Evolutionary conservation across 2,113 vertebrate species (phyloP).

Genomic region (Parus major): DNA sequence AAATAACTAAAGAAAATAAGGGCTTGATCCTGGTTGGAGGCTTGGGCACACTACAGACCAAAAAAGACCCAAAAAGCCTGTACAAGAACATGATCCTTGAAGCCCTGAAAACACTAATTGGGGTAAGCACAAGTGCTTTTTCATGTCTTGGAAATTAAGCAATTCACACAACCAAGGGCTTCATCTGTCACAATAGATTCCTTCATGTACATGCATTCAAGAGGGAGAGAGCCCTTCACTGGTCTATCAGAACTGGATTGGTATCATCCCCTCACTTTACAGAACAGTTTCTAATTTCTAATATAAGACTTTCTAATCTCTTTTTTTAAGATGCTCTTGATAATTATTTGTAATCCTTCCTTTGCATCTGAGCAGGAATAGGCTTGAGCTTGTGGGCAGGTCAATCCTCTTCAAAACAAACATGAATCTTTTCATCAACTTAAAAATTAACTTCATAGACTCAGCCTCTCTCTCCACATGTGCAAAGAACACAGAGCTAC

Average conservation of each 20-base stretch:
- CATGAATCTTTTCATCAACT: background rate
- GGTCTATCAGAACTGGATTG: too few species aligned
- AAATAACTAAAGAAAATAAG: slow-evolving; percentile 23
- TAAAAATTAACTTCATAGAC: background rate
- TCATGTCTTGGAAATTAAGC: background rate
- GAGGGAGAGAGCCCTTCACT: background rate
- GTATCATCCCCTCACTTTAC: background rate
- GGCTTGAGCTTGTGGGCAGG: background rate
- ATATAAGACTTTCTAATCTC: background rate
- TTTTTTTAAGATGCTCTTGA: background rate
- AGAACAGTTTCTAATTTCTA: background rate
- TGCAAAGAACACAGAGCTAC: background rate
- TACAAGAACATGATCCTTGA: fast-evolving
- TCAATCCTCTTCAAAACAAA: background rate
- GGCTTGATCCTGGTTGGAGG: background rate
- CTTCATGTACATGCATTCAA: fast-evolving
- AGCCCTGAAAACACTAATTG: background rate
- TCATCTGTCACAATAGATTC: background rate
- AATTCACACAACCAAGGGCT: background rate
- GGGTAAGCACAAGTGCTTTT: background rate
- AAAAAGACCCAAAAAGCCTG: background rate
- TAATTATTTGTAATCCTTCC: background rate
- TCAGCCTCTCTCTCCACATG: background rate
- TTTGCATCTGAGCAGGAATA: background rate
- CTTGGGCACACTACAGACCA: background rate